Evolutionary conservation across 2,888 invertebrate genomes (phyloP).

Genomic region (Coenonympha glycerion): DNA sequence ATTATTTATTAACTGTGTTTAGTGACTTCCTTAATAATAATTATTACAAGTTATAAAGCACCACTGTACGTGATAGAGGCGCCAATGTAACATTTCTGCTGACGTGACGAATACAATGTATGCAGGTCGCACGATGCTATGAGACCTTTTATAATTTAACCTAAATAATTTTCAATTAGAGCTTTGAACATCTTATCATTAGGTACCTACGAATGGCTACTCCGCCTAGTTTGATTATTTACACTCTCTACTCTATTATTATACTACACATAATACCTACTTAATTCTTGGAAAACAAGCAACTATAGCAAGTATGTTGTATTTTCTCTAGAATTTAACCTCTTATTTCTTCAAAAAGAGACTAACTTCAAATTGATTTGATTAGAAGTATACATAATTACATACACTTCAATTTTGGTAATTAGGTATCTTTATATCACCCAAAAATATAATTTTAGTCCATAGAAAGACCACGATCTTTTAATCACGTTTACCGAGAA

Average conservation of each 20-base stretch:
- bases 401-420: too few species aligned
- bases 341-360: neutral
- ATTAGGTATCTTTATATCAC: neutral
- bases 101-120: conserved; percentile 27
- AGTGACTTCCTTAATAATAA: conserved; percentile 27
- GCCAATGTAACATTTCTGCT: conserved; percentile 13
- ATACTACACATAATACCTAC: too few species aligned
- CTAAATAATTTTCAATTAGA: conserved; percentile 30
- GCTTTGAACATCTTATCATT: conserved; percentile 16
- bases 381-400: too few species aligned
- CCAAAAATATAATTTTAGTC: neutral
- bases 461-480: neutral
- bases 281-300: too few species aligned
- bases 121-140: conserved; percentile 31
- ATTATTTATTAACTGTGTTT: too few species aligned
- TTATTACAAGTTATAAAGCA: too few species aligned
- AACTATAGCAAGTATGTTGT: too few species aligned
- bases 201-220: neutral
- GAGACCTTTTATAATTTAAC: conserved; percentile 27
- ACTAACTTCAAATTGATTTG: too few species aligned
- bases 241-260: too few species aligned
- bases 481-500: neutral
- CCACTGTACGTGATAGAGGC: conserved; percentile 10
- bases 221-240: too few species aligned
- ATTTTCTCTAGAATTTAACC: neutral